phyloP scores from a whole-genome alignment of 2,888 invertebrate species.

The Julus scanicus region DNA sequence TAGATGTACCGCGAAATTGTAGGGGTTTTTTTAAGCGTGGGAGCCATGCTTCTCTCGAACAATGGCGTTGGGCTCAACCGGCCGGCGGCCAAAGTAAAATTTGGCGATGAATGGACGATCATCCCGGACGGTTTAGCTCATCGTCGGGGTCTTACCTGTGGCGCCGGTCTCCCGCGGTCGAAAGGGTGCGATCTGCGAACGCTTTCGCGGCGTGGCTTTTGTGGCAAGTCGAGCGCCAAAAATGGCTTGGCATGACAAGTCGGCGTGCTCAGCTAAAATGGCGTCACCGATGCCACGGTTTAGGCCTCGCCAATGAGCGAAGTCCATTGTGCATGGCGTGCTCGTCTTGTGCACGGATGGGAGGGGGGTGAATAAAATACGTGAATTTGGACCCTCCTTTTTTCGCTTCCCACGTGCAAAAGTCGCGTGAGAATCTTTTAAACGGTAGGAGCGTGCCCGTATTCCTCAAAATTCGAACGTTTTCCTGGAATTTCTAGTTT shows the following conservation, averaged over 20 bases:
- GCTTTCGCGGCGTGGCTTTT: not conserved
- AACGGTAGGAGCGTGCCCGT: not conserved
- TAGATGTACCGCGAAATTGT: not conserved
- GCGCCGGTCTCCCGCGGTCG: not conserved
- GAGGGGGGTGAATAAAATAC: not conserved
- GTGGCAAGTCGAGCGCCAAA: not conserved
- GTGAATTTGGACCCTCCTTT: not conserved
- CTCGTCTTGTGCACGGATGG: not conserved
- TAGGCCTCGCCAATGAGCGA: conserved; percentile 26
- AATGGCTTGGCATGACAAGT: conserved; percentile 5
- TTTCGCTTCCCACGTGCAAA: not conserved
- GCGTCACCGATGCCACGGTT: conserved; percentile 29
- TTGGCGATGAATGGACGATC: not conserved
- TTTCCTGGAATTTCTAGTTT: no score
- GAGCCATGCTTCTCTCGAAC: conserved; percentile 5
- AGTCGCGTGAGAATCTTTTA: no score
- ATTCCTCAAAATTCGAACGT: conserved; percentile 27
- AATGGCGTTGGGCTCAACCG: conserved; percentile 41
- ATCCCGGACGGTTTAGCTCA: not conserved
- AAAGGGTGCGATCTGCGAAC: not conserved
- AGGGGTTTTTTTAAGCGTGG: not conserved
- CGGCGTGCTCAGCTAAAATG: conserved; percentile 17
- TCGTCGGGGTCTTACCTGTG: not conserved
- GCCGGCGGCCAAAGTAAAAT: not conserved
- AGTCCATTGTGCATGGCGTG: conserved; percentile 3